Evolutionary conservation across 2,113 vertebrate genomes (phyloP).

Genomic region (Psittacula cyanocephala): DNA sequence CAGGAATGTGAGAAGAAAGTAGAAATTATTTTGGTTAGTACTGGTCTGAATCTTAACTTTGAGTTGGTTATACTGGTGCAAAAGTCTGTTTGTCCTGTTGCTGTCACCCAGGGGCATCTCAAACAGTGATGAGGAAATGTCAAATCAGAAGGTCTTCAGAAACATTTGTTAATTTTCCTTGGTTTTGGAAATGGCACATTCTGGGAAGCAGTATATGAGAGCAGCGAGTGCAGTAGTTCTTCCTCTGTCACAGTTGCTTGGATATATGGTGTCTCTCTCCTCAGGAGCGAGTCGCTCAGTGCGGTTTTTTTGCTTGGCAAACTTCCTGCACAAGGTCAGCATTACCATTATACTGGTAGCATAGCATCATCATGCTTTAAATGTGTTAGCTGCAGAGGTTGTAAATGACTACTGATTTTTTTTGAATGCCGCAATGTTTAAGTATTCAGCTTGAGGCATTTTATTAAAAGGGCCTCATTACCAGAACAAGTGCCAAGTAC

Average conservation of each 20-base stretch:
- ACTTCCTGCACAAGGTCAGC: neutral
- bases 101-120: neutral
- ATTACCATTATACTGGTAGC: neutral
- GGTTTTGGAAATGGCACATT: neutral
- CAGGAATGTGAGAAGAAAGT: neutral
- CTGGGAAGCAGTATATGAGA: neutral
- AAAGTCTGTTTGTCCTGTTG: neutral
- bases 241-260: neutral
- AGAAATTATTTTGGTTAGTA: neutral
- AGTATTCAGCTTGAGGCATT: neutral
- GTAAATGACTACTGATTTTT: neutral
- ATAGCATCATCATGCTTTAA: neutral
- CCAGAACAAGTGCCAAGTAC: neutral
- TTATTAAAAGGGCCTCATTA: neutral
- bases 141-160: neutral
- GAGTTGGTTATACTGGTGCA: neutral
- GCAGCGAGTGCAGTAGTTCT: neutral
- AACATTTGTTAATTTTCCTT: neutral
- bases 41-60: neutral
- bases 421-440: neutral
- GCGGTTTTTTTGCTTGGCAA: neutral
- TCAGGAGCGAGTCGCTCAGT: neutral
- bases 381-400: neutral
- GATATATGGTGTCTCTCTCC: neutral
- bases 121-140: neutral